These are phyloP conservation scores for Heliocidaris tuberculata DNA, from an alignment of 35 echinoderm and acorn worm genomes.

Conservation along the genomic window DNA sequence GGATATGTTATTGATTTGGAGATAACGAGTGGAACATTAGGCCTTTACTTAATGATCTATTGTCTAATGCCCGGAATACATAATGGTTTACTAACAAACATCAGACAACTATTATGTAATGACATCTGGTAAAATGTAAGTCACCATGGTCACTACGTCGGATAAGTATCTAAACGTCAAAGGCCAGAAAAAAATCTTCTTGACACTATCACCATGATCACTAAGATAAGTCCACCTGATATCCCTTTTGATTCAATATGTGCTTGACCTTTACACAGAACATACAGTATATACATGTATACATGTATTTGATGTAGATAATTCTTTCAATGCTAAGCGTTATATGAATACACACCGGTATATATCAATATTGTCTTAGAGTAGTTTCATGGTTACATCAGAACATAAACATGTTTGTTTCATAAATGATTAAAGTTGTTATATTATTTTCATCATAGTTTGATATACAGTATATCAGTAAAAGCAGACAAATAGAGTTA, in stretches of 20 bases:
- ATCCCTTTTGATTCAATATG: background rate
- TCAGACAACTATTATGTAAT: background rate
- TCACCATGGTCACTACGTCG: background rate
- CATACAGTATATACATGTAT: too few species aligned
- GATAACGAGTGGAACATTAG: background rate
- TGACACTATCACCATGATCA: background rate
- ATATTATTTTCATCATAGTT: too few species aligned
- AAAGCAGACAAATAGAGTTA: too few species aligned
- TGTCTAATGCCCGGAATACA: background rate
- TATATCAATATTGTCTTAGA: too few species aligned
- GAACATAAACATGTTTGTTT: too few species aligned
- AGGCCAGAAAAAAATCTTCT: background rate
- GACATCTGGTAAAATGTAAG: background rate
- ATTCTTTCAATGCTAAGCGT: too few species aligned
- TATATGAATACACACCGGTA: too few species aligned
- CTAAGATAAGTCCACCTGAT: background rate
- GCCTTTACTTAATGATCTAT: background rate
- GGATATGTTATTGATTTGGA: background rate
- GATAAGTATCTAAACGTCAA: background rate
- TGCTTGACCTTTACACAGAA: too few species aligned
- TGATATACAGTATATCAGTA: too few species aligned
- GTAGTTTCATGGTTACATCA: too few species aligned
- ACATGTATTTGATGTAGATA: too few species aligned
- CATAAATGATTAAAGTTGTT: too few species aligned
- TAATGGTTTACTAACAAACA: background rate